Percentiles rank a stretch among this genome's conserved stretches.
These are phyloP conservation scores for Ptychadena robeensis DNA, from an alignment of 2,797 vertebrate genomes.

Conservation along the genomic window DNA sequence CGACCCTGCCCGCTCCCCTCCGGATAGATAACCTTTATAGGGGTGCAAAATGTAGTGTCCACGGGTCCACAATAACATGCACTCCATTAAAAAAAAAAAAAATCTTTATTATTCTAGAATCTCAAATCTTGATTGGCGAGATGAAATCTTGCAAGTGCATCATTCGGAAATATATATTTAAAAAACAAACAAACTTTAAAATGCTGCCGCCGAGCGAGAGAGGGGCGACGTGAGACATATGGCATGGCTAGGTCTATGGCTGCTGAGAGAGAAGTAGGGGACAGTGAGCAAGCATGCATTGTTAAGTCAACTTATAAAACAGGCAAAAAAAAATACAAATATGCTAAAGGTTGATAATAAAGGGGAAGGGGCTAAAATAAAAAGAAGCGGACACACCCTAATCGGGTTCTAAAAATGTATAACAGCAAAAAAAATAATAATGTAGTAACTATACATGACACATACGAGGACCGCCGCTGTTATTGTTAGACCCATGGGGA, in stretches of 20 bases:
- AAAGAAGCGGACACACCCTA: constrained; percentile 70
- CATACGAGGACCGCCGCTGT: constrained; percentile 73
- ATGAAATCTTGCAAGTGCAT: constrained; percentile 13
- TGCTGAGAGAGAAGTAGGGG: constrained; percentile 69
- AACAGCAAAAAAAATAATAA: constrained; percentile 73
- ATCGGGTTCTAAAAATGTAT: constrained; percentile 72
- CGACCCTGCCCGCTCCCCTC: constrained; percentile 66
- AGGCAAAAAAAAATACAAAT: constrained; percentile 65
- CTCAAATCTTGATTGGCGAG: background rate
- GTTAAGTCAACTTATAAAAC: constrained; percentile 74
- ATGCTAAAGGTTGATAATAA: constrained; percentile 58
- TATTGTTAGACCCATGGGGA: constrained; percentile 81
- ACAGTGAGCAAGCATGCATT: constrained; percentile 72
- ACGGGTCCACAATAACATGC: constrained; percentile 76
- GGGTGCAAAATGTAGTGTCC: constrained; percentile 77
- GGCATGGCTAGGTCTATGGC: constrained; percentile 5
- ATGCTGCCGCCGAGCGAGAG: background rate
- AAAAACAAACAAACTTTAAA: background rate
- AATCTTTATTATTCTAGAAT: constrained; percentile 61
- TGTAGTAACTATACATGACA: constrained; percentile 68
- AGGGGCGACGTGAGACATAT: background rate
- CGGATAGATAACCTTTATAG: constrained; percentile 61
- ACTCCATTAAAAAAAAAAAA: constrained; percentile 67
- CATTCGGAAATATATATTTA: background rate
- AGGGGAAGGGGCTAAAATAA: constrained; percentile 20